phyloP scores from a whole-genome alignment of 2,888 invertebrate genomes.

The Scrobipalpa atriplicella region DNA sequence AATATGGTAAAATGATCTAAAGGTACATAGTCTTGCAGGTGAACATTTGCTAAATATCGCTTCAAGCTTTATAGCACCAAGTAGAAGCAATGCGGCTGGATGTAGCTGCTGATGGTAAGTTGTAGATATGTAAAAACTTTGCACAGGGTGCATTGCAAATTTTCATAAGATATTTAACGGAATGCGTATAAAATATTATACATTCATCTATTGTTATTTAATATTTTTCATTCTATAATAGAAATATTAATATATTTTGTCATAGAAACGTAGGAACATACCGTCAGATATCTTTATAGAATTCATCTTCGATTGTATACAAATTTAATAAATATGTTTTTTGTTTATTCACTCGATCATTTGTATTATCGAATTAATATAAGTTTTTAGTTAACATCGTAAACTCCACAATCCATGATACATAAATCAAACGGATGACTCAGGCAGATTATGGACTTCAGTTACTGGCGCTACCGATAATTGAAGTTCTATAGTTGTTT shows the following conservation, averaged over 20 bases:
- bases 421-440: too few relatives aligned
- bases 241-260: too few relatives aligned
- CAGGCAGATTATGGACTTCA: too few relatives aligned
- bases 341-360: too few relatives aligned
- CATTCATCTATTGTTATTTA: not conserved
- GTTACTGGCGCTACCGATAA: too few relatives aligned
- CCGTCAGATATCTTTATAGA: not conserved
- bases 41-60: not conserved
- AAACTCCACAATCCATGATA: too few relatives aligned
- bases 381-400: too few relatives aligned
- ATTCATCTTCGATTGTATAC: not conserved
- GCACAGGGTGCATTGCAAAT: not conserved
- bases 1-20: not conserved
- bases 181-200: not conserved
- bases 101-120: slow-evolving; percentile 17
- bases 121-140: slow-evolving; percentile 7
- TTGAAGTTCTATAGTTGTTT: too few relatives aligned
- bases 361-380: too few relatives aligned
- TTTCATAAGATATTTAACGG: not conserved
- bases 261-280: not conserved
- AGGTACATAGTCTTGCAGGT: slow-evolving; percentile 7
- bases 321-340: not conserved
- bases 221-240: too few relatives aligned
- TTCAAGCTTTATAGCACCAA: slow-evolving; percentile 11
- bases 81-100: not conserved